Evolutionary conservation across 2,888 invertebrate species (phyloP).

Genomic region (Coleophora flavipennella): DNA sequence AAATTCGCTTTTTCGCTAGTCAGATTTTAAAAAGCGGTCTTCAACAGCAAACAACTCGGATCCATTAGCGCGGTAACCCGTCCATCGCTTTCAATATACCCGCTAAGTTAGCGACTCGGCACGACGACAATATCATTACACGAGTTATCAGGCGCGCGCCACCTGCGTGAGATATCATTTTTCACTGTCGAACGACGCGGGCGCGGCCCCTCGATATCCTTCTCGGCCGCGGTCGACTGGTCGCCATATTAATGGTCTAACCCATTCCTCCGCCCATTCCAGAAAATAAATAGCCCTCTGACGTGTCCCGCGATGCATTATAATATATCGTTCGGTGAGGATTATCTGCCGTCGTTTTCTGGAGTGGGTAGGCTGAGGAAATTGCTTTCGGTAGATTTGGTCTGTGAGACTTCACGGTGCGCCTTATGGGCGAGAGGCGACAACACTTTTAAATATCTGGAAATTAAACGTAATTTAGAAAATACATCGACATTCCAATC

Average conservation of each 20-base stretch:
- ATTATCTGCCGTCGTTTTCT: slow-evolving; percentile 45
- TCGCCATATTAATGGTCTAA: slow-evolving; percentile 57
- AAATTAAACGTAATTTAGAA: too few relatives aligned
- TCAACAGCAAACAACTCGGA: background rate
- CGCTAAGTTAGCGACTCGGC: background rate
- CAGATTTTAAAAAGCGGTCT: too few relatives aligned
- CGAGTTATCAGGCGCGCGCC: slow-evolving; percentile 19
- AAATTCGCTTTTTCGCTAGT: too few relatives aligned
- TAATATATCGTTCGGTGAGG: slow-evolving; percentile 50
- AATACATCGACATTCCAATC: too few relatives aligned
- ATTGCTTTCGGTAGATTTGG: too few relatives aligned
- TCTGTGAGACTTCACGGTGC: too few relatives aligned
- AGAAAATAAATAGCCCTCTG: slow-evolving; percentile 58
- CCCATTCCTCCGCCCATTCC: slow-evolving; percentile 42
- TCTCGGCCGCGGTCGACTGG: slow-evolving; percentile 46
- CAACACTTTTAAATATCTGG: too few relatives aligned
- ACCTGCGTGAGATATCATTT: slow-evolving; percentile 49
- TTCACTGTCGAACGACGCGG: slow-evolving; percentile 53
- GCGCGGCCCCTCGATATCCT: slow-evolving; percentile 42
- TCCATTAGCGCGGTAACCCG: slow-evolving; percentile 4
- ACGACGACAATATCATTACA: background rate
- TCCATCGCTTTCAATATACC: slow-evolving; percentile 2
- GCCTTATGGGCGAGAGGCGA: too few relatives aligned
- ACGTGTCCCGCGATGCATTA: slow-evolving; percentile 59
- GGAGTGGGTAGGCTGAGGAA: too few relatives aligned